Percentiles rank a stretch among this genome's conserved stretches.
Conservation (phyloP, 2,888 invertebrate species). For the Agriotes lineatus region DNA sequence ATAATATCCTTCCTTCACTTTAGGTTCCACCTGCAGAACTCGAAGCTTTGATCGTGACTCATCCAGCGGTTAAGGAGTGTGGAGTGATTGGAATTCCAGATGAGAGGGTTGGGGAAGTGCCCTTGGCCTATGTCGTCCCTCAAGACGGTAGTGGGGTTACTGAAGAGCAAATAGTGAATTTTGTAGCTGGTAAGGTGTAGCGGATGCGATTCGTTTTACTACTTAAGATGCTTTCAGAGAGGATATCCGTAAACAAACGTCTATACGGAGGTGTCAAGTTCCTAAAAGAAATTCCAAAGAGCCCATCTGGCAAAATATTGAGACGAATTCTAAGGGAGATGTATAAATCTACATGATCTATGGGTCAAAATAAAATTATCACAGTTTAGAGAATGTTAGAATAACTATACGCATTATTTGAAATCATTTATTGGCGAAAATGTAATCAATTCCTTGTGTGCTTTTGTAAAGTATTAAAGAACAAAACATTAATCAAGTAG, state of each 20-base stretch:
- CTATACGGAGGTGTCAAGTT: not conserved
- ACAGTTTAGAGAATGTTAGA: too few relatives aligned
- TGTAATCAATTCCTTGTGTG: too few relatives aligned
- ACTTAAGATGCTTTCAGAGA: not conserved
- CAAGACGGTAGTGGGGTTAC: constrained; percentile 68
- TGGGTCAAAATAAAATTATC: too few relatives aligned
- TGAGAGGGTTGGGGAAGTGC: constrained; percentile 78
- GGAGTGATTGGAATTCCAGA: constrained; percentile 84
- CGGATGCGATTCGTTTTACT: not conserved
- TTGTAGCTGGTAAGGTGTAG: constrained; percentile 63
- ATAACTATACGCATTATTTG: too few relatives aligned
- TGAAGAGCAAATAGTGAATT: constrained; percentile 57
- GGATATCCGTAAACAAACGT: not conserved
- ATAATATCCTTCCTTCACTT: not conserved
- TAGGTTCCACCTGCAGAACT: constrained; percentile 80
- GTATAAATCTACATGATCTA: too few relatives aligned
- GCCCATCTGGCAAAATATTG: not conserved
- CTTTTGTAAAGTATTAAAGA: too few relatives aligned
- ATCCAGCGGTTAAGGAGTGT: constrained; percentile 78
- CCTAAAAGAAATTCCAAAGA: not conserved
- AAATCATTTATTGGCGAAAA: too few relatives aligned
- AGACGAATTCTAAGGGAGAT: not conserved
- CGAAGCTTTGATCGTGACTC: constrained; percentile 79
- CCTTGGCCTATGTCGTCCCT: constrained; percentile 78
- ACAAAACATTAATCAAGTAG: too few relatives aligned